phyloP scores from a whole-genome alignment of 2,113 vertebrate genomes.

The Nothoprocta perdicaria region DNA sequence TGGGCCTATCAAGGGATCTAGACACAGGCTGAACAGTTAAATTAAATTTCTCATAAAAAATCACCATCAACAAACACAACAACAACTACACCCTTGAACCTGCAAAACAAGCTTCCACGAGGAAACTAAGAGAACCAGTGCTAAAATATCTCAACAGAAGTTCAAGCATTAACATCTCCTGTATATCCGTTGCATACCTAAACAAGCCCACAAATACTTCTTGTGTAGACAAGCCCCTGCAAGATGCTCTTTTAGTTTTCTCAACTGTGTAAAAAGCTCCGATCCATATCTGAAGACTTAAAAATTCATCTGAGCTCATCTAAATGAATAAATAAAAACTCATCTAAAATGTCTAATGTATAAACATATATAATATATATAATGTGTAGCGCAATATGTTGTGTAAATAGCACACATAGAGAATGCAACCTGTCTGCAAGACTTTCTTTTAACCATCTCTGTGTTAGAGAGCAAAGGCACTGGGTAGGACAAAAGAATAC shows the following conservation, averaged over 20 bases:
- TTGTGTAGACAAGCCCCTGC: neutral
- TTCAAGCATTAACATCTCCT: neutral
- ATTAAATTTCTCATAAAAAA: neutral
- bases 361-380: neutral
- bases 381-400: neutral
- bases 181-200: neutral
- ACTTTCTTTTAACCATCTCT: neutral
- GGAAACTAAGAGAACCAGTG: neutral
- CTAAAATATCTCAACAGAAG: neutral
- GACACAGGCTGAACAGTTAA: neutral
- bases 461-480: neutral
- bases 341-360: too few relatives aligned
- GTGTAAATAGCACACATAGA: neutral
- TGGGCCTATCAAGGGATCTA: neutral
- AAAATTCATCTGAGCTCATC: neutral
- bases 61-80: neutral
- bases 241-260: neutral
- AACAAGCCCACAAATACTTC: neutral
- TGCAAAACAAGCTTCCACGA: neutral
- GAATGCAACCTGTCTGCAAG: neutral
- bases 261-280: neutral
- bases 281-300: neutral
- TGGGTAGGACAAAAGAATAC: neutral
- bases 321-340: too few relatives aligned
- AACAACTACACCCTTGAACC: neutral